A percentile compares a stretch with the other conserved stretches of the same genome.
phyloP scores from a whole-genome alignment of 1,140 invertebrate genomes.

The Ceratosolen solmsi region DNA sequence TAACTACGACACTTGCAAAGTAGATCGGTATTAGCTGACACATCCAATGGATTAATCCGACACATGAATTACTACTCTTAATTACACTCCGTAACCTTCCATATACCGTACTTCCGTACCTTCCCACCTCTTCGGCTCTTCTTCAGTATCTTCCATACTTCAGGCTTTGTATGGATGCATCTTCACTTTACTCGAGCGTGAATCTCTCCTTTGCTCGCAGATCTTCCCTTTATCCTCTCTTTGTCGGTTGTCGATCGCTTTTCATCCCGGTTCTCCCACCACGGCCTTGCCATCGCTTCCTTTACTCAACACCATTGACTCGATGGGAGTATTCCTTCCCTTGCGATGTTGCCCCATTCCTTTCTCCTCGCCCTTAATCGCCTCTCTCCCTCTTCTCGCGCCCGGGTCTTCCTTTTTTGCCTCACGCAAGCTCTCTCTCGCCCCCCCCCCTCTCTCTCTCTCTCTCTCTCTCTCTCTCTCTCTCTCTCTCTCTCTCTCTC shows the following conservation, averaged over 20 bases:
- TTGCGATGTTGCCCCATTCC: background rate
- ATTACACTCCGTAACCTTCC: conserved; percentile 7
- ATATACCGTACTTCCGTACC: no score
- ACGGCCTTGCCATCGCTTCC: background rate
- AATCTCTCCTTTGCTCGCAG: background rate
- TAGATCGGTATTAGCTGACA: conserved; percentile 8
- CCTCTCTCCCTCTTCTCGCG: background rate
- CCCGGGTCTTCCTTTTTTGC: background rate
- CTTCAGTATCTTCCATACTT: background rate
- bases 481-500: background rate
- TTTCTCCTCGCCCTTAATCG: background rate
- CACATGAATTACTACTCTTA: conserved; percentile 20
- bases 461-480: background rate
- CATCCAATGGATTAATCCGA: background rate
- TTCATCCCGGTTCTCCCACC: conserved; percentile 15
- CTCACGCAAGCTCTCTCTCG: background rate
- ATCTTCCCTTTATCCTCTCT: background rate
- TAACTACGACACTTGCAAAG: background rate
- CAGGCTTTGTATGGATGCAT: background rate
- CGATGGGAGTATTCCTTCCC: background rate
- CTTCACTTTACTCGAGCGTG: background rate
- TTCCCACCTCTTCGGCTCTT: background rate
- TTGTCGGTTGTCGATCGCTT: background rate
- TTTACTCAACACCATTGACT: conserved; percentile 17
- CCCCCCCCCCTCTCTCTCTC: background rate